Percentiles rank a stretch among this genome's conserved stretches.
These are phyloP conservation scores for Polypterus bichir DNA, from an alignment of 2,113 vertebrate species.

Conservation along the genomic window DNA sequence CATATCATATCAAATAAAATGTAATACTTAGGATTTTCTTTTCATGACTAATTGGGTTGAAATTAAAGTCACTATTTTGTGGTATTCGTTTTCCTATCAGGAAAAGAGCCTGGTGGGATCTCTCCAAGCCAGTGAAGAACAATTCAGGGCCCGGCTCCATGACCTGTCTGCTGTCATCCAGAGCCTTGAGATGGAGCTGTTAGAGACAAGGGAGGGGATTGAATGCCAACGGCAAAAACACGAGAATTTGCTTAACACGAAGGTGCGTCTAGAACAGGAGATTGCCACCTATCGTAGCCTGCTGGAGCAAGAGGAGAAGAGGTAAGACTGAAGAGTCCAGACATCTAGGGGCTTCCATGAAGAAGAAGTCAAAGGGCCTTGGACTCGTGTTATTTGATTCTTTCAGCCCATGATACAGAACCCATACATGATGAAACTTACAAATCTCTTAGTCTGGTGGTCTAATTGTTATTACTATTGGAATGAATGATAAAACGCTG, in stretches of 20 bases:
- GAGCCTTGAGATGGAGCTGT: conserved; percentile 70
- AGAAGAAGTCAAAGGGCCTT: conserved; percentile 19
- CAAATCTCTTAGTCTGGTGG: too few relatives aligned
- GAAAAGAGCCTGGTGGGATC: conserved; percentile 79
- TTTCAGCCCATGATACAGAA: too few relatives aligned
- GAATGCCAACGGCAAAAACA: conserved; percentile 76
- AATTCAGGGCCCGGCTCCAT: conserved; percentile 73
- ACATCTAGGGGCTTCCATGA: conserved; percentile 21
- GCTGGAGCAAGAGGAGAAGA: conserved; percentile 81
- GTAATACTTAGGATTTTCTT: too few relatives aligned
- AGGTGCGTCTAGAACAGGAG: conserved; percentile 87
- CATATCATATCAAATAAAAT: too few relatives aligned
- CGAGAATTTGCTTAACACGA: conserved; percentile 77
- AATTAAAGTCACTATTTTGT: too few relatives aligned
- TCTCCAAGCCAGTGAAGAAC: conserved; percentile 60
- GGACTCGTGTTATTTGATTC: too few relatives aligned
- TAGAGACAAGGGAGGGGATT: conserved; percentile 65
- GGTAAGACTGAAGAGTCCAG: conserved; percentile 43
- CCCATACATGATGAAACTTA: too few relatives aligned
- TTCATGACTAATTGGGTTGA: too few relatives aligned
- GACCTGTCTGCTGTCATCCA: conserved; percentile 65
- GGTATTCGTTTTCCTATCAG: conserved; percentile 34
- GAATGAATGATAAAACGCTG: too few relatives aligned
- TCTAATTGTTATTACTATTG: too few relatives aligned
- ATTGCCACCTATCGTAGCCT: conserved; percentile 81